Base-by-base conservation (phyloP, 2,888 invertebrate species). In the Calliopum simillimum region DNA sequence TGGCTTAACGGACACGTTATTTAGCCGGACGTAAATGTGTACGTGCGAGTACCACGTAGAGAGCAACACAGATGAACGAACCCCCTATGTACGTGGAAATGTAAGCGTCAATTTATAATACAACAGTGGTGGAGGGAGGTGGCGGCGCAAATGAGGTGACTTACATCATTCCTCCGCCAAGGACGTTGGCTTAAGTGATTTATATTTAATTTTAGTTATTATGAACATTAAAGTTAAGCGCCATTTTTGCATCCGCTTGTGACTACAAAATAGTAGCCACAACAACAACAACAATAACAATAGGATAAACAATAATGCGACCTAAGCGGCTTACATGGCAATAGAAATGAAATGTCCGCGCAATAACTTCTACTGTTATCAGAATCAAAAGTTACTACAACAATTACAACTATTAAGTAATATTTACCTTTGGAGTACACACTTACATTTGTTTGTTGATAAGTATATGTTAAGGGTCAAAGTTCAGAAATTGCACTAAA, bases 141-240 rank as follows among this genome's bases (percentile, higher is more conserved):
- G 2, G 14, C 11, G 55, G 25, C 14, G 53, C 5, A 51, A 16
- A n/a, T 12, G 19, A 14, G 25, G 23, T 0, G 3, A 12, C 55
- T 21, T 19, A 23, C 23, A 13, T 56, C 55, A n/a, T n/a, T n/a
- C n/a, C n/a, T n/a, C 33, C 55, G 11, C 33, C 33, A 33, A 23
- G 25, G 55, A 23, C 55, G 25, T 56, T 56, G 23, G 23, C 55
- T 23, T 13, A 14, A 23, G 55, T 56, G 55, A 56, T 56, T 56
- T 56, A 56, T 56, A 25, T 56, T 14, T 23, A 56, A 56, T 56
- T 56, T 56, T 25, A 56, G 55, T 25, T 56, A 23, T 56, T 56
- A 56, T 21, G 55, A 56, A 21, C 55, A 56, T 56, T 56, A 56
- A 56, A 25, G 55, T 23, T 23, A 21, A 14, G 55, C 55, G 55